Base-by-base conservation (phyloP, 2,888 invertebrate genomes). In the Scaptomyza reducta region DNA sequence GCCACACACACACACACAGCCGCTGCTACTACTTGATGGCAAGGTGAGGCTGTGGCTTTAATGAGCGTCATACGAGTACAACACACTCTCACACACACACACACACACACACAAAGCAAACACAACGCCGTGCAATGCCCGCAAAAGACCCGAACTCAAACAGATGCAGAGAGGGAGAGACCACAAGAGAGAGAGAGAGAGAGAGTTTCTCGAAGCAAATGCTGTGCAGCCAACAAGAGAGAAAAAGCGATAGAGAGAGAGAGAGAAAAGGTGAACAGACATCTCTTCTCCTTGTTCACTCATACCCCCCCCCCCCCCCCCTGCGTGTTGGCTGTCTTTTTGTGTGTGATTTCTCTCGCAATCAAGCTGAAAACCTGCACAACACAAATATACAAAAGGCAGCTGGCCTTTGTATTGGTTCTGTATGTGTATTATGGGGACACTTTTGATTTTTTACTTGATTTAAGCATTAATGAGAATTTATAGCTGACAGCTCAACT, bases 401-500 rank as follows among this genome's bases (percentile, higher is more conserved):
- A 38, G 22, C 22, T 49, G 31, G 56, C 42, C 38, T 62, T 62
- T 49, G 55, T 73, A 71, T 74, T 66, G 67, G 76, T 60, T 61
- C 4, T 27, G 10, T 31, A 2, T 31, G 49, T 76, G 66, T 75
- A 74, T 80, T 74, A 74, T 82, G 74, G 76, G 74, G 62, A 85
- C 72, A 80, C 79, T 89, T 87, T 81, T 84, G 82, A 87, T 86
- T 87, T 89, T 88, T 74, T 75, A 78, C 84, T 79, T 86, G 85
- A 89, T 89, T 87, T 87, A 55, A 59, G 16, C 51, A 87, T 89
- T 88, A 86, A 76, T 77, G 75, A 70, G 70, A 80, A 83, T 77
- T 84, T 86, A 79, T 85, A 70, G 76, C 66, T 60, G 79, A 63
- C 64, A 64, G 29, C 47, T 42, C 27, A 42, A 44, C 38, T 49